Evolutionary conservation across 1,140 invertebrate species (phyloP), one percentile per base, ranked within the genome.

Genomic region (Cotesia typhae): DNA sequence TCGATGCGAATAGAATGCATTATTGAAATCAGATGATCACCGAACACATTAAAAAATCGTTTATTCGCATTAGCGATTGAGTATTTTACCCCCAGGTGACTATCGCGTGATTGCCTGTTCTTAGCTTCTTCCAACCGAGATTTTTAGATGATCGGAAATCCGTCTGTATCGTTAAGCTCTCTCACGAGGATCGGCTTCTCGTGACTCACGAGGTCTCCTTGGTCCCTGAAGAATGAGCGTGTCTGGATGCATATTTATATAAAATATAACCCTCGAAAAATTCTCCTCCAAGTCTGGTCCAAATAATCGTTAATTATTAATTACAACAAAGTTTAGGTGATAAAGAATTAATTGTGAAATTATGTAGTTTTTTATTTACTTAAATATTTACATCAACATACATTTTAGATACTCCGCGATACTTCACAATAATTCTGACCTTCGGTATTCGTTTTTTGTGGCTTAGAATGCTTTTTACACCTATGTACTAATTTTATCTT

Each of bases 201-300:
- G 70, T 71, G 70, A 71, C 61, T 71, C 70, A 71, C 70, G 70
- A 66, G 68, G 59, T 52, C 59, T 64, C 63, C 59, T 41, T 59
- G 28, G 20, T 35, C 20, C 59, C 9, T 60, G 28, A 60, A 35
- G 20, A 60, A 36, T 35, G 14, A 20, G 63, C 12, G 37, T 10
- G 28, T 41, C 17, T 14, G 63, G 36, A 38, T 35, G 36, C n/a
- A 35, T 28, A 36, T 35, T 7, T 35, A 60, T 35, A 36, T 35
- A 36, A n/a, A n/a, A 55, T 55, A 67, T 67, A 41, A 28, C 52
- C 47, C 20, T 7, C 4, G 10, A 52, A 52, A 28, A 28, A 28
- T 28, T 28, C 28, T 28, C 28, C 28, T 28, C 28, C 28, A 2
- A 28, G 28, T 28, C 28, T 28, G 28, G 28, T 28, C 28, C 28